phyloP scores from a whole-genome alignment of 2,113 vertebrate genomes.

The Amblyopsis rosae region DNA sequence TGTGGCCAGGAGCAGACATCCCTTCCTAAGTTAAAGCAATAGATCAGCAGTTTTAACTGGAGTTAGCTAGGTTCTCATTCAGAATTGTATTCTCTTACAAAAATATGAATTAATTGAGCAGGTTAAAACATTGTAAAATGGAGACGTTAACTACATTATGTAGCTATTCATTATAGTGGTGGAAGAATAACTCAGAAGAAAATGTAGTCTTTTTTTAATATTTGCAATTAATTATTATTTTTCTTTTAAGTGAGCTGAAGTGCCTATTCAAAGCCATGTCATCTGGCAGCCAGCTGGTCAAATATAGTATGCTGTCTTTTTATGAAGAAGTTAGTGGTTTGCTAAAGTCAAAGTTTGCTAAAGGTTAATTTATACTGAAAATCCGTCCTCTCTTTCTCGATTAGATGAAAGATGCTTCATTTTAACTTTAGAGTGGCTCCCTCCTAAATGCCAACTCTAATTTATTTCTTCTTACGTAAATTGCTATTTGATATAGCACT shows the following conservation, averaged over 20 bases:
- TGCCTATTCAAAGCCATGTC: constrained; percentile 6
- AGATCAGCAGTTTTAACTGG: constrained; percentile 80
- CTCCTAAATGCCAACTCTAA: constrained; percentile 29
- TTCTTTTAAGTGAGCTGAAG: not conserved
- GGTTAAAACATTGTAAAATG: too few relatives aligned
- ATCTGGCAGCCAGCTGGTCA: not conserved
- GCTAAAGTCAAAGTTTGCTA: constrained; percentile 8
- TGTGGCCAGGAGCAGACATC: constrained; percentile 52
- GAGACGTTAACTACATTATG: too few relatives aligned
- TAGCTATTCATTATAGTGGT: not conserved
- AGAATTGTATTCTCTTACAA: constrained; percentile 73
- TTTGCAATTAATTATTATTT: not conserved
- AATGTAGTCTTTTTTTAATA: not conserved
- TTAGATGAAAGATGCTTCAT: constrained; percentile 27
- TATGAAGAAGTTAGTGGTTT: constrained; percentile 17
- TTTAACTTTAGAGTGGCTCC: constrained; percentile 25
- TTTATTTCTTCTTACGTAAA: constrained; percentile 30
- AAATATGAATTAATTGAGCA: constrained; percentile 30
- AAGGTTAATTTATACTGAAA: constrained; percentile 14
- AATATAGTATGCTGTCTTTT: not conserved
- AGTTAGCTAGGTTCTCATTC: constrained; percentile 74
- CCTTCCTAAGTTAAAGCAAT: constrained; percentile 78
- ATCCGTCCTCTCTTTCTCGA: constrained; percentile 3
- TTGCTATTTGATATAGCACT: constrained; percentile 32
- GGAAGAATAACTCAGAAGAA: not conserved